These are phyloP conservation scores for Zosterops hypoxanthus DNA, from an alignment of 2,113 vertebrate genomes.

Conservation along the genomic window DNA sequence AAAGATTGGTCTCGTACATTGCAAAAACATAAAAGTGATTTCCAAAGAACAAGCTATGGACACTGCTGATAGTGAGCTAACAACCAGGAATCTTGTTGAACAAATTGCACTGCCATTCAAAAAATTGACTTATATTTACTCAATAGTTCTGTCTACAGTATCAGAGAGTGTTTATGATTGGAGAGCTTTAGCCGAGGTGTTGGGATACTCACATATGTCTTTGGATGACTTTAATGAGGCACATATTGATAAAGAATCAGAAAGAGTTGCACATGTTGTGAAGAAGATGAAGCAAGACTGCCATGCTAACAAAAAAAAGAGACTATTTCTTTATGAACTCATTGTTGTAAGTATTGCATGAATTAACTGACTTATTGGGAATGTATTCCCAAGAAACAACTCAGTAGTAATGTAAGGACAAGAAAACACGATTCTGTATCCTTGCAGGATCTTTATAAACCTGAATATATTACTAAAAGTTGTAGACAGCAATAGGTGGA, in stretches of 20 bases:
- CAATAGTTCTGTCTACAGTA: conserved; percentile 87
- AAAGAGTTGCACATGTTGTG: conserved; percentile 88
- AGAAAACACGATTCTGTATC: not conserved
- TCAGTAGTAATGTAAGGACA: not conserved
- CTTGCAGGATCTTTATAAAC: not conserved
- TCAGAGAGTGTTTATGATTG: conserved; percentile 87
- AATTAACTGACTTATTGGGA: not conserved
- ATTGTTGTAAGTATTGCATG: conserved; percentile 82
- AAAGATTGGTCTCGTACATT: conserved; percentile 89
- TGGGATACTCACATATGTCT: conserved; percentile 83
- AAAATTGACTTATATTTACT: conserved; percentile 95
- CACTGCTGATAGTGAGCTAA: conserved; percentile 77
- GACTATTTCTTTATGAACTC: conserved; percentile 92
- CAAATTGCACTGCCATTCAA: conserved; percentile 89
- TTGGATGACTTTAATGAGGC: conserved; percentile 76
- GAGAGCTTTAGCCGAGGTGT: conserved; percentile 85
- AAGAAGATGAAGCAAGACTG: conserved; percentile 96
- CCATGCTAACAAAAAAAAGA: conserved; percentile 82
- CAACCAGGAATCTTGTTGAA: conserved; percentile 83
- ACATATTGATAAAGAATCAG: conserved; percentile 81
- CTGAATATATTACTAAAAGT: not conserved
- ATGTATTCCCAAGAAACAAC: not conserved
- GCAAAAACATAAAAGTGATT: conserved; percentile 92
- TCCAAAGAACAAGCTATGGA: conserved; percentile 88
- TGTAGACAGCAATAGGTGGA: not conserved